Evolutionary conservation across 1,140 invertebrate species (phyloP).

Genomic region (Pseudomyrmex dendroicus): DNA sequence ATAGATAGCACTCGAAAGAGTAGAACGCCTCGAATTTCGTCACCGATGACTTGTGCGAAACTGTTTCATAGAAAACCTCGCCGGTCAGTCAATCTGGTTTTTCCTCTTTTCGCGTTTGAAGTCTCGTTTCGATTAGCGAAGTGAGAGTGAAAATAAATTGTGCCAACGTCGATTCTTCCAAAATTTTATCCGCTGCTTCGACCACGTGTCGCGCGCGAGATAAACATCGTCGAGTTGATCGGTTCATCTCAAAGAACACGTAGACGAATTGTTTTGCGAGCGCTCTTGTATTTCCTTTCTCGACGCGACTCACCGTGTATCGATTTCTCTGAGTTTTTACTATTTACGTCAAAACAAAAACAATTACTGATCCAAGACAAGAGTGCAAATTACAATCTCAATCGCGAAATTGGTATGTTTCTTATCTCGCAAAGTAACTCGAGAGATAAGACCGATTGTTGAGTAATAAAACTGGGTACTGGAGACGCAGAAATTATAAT

Average conservation of each 20-base stretch:
- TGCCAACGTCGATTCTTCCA: constrained; percentile 71
- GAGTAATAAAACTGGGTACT: constrained; percentile 6
- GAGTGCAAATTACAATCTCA: background rate
- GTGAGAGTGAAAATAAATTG: constrained; percentile 50
- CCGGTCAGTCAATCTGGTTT: background rate
- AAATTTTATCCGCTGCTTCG: constrained; percentile 55
- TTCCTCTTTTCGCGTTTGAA: constrained; percentile 14
- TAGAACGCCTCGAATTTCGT: constrained; percentile 26
- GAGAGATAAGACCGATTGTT: background rate
- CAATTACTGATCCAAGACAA: background rate
- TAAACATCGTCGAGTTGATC: constrained; percentile 22
- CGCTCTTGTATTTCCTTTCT: constrained; percentile 20
- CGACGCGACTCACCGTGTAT: background rate
- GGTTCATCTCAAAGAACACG: background rate
- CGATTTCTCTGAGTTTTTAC: background rate
- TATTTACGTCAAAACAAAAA: constrained; percentile 6
- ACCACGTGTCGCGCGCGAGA: constrained; percentile 10
- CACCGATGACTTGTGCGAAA: constrained; percentile 11
- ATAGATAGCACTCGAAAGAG: constrained; percentile 13
- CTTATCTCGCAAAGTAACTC: background rate
- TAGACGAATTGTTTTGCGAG: background rate
- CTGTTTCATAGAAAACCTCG: background rate
- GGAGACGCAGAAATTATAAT: constrained; percentile 68
- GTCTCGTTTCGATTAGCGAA: constrained; percentile 27
- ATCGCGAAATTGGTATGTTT: background rate